Conservation (phyloP, 1,140 invertebrate genomes). For the Drosophila orena region DNA sequence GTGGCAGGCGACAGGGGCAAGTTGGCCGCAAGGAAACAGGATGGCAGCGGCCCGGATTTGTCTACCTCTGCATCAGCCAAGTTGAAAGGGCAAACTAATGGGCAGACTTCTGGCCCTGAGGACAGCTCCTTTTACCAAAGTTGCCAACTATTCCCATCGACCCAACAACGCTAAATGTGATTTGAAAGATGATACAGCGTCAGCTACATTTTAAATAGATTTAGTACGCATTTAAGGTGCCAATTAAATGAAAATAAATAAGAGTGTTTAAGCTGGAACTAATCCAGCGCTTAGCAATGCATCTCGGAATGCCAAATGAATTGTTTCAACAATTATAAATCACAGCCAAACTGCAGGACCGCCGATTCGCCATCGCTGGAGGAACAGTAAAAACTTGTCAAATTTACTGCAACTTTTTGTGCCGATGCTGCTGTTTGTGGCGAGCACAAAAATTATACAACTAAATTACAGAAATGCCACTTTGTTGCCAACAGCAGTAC, state of each 20-base stretch:
- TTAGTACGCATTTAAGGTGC: too few species aligned
- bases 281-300: neutral
- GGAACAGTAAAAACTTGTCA: constrained; percentile 49
- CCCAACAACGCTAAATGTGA: neutral
- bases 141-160: neutral
- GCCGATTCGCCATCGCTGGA: constrained; percentile 1
- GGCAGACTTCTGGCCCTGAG: constrained; percentile 1
- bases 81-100: constrained; percentile 6
- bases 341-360: constrained; percentile 10
- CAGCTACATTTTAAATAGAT: too few species aligned
- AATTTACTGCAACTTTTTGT: constrained; percentile 56
- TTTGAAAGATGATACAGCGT: neutral
- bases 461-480: constrained; percentile 65
- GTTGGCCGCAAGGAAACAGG: constrained; percentile 8
- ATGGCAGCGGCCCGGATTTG: constrained; percentile 1
- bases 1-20: constrained; percentile 2
- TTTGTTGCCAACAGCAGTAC: constrained; percentile 53
- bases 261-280: too few species aligned
- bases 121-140: neutral
- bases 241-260: too few species aligned
- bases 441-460: constrained; percentile 56
- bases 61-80: neutral
- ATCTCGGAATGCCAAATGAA: constrained; percentile 15
- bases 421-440: constrained; percentile 33
- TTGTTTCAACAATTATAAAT: constrained; percentile 38